Base-by-base conservation (phyloP, 2,113 vertebrate genomes). In the Rhizomys pruinosus region DNA sequence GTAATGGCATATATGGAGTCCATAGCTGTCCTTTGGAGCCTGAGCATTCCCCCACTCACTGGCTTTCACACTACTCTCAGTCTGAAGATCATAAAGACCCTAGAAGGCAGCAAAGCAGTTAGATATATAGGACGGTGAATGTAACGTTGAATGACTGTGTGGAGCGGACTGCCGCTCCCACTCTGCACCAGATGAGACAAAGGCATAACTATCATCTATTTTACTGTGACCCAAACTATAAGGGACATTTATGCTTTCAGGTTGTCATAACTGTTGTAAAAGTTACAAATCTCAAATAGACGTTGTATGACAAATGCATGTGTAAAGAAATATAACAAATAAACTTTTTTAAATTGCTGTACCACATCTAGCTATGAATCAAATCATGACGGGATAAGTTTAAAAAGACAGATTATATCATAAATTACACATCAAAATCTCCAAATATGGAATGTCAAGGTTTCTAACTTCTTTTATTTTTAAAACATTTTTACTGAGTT, bases 371-470 rank as follows among this genome's bases (percentile, higher is more conserved):
- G 19, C 17, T 66, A 81, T 81, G 42, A 64, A 55, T 55, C n/a
- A 88, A 74, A 80, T 78, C 44, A 59, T 25, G 4, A 59, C 25
- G 6, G 19, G 84, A 84, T 69, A 69, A 47, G 16, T 59, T 88
- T 61, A 77, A 27, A 87, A 89, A 74, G 85, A 68, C 32, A 57
- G n/a, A 7, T 39, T 84, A 89, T 77, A 57, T 89, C 79, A 84
- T 77, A 11, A 84, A 69, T 77, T 76, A 0, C 25, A 89, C 29
- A 81, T 55, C 25, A 39, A 76, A 76, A 57, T 77, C 61, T 76
- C 16, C 32, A 89, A 47, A 76, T 2, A 52, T 32, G 22, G n/a
- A 72, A 73, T 71, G 25, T 27, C 61, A 66, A 93, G 23, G 3
- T 23, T 89, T 39, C 27, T 29, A 68, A 29, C 63, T n/a, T n/a